Evolutionary conservation across 1,140 invertebrate genomes (phyloP), one percentile per base, ranked within the genome.

Genomic region (Amphibalanus amphitrite): DNA sequence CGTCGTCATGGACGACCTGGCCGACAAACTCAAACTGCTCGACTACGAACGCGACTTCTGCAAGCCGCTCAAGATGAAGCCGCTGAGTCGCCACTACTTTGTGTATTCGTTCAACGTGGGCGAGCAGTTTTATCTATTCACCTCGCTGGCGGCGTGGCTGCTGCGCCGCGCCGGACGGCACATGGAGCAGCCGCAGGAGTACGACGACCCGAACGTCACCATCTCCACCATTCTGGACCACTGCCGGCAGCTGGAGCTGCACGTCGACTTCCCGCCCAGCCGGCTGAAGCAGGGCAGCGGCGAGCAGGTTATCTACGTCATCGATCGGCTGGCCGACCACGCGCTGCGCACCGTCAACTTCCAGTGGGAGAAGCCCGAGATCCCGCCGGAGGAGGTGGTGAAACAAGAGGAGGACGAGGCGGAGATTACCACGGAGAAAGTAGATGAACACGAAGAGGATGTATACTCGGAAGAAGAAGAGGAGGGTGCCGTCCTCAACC

Each of bases 61-160:
- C 13, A 83, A 86, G 71, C 83, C 89, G 75, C 83, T 91, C 40
- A 95, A 93, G 82, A 87, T 92, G 83, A 91, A 91, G 79, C 86
- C 89, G 0, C 83, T 93, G 76, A 89, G 84, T 77, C 86, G 94
- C 74, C 93, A 94, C 79, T 98, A 98, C 78, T 99, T 98, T 83
- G 87, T 91, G 0, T 85, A 92, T 65, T 84, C 88, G 26, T 93
- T 89, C 69, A 98, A 97, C 83, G 87, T 95, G 40, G 95, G 94
- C 8, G 96, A 98, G 80, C 96, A 98, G 79, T 98, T 98, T 83
- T 95, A 88, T 77, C 86, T 92, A 75, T 98, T 98, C 79, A 90
- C 90, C 0, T 89, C 91, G 4, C 82, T 97, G 29, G 88, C 91
- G 68, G 91, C 93, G 26, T 98, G 94, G 95, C 81, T 98, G 1